Conservation (phyloP, 2,113 vertebrate genomes). For the Epinephelus fuscoguttatus region DNA sequence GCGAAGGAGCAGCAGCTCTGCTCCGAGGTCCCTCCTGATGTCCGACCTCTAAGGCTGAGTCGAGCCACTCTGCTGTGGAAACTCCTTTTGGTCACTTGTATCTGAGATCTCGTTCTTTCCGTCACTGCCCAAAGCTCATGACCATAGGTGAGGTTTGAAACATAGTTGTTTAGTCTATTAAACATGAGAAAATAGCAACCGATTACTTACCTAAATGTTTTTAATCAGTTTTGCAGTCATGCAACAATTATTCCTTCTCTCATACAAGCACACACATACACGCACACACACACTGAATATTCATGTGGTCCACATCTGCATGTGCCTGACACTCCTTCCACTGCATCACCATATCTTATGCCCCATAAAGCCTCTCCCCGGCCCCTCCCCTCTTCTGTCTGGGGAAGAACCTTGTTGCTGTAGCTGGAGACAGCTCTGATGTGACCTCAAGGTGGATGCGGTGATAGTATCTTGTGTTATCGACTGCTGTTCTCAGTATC, state of each 20-base stretch:
- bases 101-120: too few relatives aligned
- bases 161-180: neutral
- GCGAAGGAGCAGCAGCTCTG: too few relatives aligned
- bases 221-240: neutral
- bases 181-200: neutral
- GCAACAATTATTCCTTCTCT: conserved; percentile 8
- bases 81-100: too few relatives aligned
- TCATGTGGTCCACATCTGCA: conserved; percentile 6
- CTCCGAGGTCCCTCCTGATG: too few relatives aligned
- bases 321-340: conserved; percentile 23
- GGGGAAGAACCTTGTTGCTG: conserved; percentile 14
- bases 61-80: too few relatives aligned
- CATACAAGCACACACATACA: neutral
- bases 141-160: too few relatives aligned
- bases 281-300: neutral
- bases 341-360: conserved; percentile 28
- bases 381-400: neutral
- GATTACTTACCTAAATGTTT: neutral
- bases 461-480: conserved; percentile 63
- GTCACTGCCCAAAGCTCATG: too few relatives aligned
- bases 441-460: conserved; percentile 50
- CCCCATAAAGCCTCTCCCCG: neutral
- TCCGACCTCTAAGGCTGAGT: too few relatives aligned
- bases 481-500: conserved; percentile 40
- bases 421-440: neutral